Evolutionary conservation across 37 sponge, comb jelly and placozoan genomes (phyloP).

Genomic region (Chondrosia reniformis): DNA sequence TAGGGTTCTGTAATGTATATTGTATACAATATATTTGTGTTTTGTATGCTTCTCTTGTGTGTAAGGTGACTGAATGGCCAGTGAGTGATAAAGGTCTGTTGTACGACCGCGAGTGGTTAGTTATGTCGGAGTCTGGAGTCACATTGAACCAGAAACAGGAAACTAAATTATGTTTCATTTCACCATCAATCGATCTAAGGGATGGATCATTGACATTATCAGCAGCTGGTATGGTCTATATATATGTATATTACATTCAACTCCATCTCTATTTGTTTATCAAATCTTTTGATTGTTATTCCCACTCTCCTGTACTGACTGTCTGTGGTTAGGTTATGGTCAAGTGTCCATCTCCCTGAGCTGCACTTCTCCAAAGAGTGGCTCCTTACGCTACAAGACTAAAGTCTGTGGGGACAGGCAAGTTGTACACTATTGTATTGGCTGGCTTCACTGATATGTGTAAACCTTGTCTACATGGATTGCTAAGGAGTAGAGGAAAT

Average conservation of each 20-base stretch:
- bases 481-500: neutral
- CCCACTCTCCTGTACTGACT: neutral
- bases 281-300: neutral
- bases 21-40: constrained; percentile 7
- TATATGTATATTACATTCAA: neutral
- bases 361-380: no score
- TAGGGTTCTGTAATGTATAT: neutral
- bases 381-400: no score
- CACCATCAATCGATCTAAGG: constrained; percentile 53
- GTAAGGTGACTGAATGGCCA: constrained; percentile 72
- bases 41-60: neutral
- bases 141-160: constrained; percentile 78
- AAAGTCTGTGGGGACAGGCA: no score
- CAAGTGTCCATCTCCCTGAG: no score
- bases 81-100: constrained; percentile 66
- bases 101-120: constrained; percentile 86
- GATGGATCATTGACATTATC: constrained; percentile 33
- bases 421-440: no score
- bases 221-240: constrained; percentile 23
- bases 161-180: constrained; percentile 48
- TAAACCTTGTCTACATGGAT: neutral
- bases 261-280: neutral
- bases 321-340: no score
- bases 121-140: constrained; percentile 41
- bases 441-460: neutral